phyloP scores from a whole-genome alignment of 2,797 vertebrate species.

The Sphenodon punctatus region DNA sequence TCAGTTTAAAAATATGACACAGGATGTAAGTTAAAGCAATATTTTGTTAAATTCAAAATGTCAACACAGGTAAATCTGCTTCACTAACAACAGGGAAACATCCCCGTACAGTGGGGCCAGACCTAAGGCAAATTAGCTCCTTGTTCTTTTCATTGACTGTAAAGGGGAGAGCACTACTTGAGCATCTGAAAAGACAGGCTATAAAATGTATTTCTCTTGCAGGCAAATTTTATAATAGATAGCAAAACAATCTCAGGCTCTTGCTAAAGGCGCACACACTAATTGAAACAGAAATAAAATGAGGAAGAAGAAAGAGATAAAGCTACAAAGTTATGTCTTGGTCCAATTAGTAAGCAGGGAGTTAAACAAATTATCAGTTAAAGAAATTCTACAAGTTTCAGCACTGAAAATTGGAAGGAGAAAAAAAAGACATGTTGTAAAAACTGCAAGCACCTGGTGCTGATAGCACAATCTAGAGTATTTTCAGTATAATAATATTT shows the following conservation, averaged over 20 bases:
- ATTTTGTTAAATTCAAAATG: neutral
- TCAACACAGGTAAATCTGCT: neutral
- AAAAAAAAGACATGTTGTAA: constrained; percentile 22
- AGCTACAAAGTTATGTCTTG: constrained; percentile 52
- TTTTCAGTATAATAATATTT: constrained; percentile 37
- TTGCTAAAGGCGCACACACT: constrained; percentile 50
- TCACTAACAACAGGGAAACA: neutral
- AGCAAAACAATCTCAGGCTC: constrained; percentile 54
- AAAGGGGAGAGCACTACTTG: constrained; percentile 16
- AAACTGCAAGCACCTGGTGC: constrained; percentile 51
- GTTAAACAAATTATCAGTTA: constrained; percentile 59
- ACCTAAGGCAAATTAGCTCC: neutral
- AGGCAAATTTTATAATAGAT: constrained; percentile 53
- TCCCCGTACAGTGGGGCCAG: neutral
- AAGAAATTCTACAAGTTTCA: constrained; percentile 45
- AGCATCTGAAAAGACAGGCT: constrained; percentile 53
- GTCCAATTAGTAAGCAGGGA: constrained; percentile 63
- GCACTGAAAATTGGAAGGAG: constrained; percentile 42
- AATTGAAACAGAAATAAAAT: constrained; percentile 67
- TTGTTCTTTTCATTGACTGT: constrained; percentile 24
- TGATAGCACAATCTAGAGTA: constrained; percentile 12
- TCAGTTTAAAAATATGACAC: neutral
- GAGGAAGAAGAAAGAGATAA: constrained; percentile 52
- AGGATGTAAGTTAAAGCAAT: neutral
- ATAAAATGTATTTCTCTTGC: constrained; percentile 58